phyloP scores from a whole-genome alignment of 2,113 vertebrate genomes.

The Coracopsis vasa region DNA sequence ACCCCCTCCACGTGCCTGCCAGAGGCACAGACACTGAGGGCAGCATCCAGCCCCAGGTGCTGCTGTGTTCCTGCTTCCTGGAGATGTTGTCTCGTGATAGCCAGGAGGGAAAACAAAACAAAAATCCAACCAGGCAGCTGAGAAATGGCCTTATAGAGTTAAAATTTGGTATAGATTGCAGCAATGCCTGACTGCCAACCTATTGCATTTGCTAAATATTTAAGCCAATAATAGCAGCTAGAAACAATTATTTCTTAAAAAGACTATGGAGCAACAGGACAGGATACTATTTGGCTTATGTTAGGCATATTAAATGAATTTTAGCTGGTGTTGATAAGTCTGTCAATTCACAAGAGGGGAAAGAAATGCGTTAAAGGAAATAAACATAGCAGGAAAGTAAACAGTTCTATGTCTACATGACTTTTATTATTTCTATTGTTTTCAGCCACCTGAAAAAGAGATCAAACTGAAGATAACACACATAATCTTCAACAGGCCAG shows the following conservation, averaged over 20 bases:
- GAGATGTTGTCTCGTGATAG: background rate
- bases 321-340: slow-evolving; percentile 2
- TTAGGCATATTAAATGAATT: slow-evolving; percentile 21
- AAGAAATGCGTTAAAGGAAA: slow-evolving; percentile 27
- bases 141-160: background rate
- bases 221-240: slow-evolving; percentile 7
- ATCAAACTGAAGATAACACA: rapidly evolving
- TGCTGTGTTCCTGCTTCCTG: background rate
- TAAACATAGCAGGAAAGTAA: background rate
- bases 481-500: background rate
- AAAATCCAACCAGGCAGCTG: background rate
- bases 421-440: background rate
- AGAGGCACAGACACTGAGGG: background rate
- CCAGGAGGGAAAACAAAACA: background rate
- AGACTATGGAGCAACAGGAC: background rate
- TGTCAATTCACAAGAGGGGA: background rate
- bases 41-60: background rate
- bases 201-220: slow-evolving; percentile 28
- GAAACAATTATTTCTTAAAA: background rate
- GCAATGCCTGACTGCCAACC: background rate
- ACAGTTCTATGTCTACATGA: background rate
- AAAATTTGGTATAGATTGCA: background rate
- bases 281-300: background rate
- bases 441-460: background rate
- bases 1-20: background rate